These are phyloP conservation scores for Rynchops niger DNA, from an alignment of 2,113 vertebrate genomes.

Conservation along the genomic window DNA sequence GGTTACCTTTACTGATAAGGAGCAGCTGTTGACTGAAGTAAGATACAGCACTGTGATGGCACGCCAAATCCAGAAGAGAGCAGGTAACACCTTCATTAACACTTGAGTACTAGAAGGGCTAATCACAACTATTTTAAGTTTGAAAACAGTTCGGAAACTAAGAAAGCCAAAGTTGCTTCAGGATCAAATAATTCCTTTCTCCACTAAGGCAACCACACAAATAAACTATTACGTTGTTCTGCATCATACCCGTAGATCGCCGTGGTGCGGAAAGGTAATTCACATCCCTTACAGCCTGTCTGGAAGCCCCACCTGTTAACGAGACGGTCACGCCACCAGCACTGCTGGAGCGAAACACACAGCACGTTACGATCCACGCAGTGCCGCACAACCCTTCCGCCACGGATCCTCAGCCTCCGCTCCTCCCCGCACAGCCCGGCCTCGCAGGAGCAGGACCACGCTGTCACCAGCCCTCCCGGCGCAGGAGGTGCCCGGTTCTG, in stretches of 20 bases:
- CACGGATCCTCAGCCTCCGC: neutral
- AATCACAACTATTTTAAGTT: neutral
- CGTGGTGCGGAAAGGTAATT: neutral
- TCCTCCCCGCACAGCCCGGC: neutral
- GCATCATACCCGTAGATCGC: neutral
- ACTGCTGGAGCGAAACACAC: neutral
- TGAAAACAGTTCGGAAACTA: neutral
- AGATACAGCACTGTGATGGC: fast-evolving
- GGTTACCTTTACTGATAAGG: neutral
- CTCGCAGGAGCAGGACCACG: neutral
- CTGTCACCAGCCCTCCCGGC: neutral
- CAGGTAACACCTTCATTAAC: neutral
- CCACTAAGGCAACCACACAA: neutral
- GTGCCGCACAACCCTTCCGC: neutral
- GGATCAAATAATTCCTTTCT: neutral
- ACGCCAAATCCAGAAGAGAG: neutral
- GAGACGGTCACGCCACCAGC: fast-evolving
- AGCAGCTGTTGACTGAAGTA: neutral
- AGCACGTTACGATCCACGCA: neutral
- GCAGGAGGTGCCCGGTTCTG: neutral
- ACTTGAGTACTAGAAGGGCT: fast-evolving
- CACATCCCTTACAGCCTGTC: neutral
- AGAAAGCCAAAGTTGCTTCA: neutral
- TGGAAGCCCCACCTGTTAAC: neutral
- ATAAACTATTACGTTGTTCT: neutral